Evolutionary conservation across 2,797 vertebrate species (phyloP).

Genomic region (Avahi laniger): DNA sequence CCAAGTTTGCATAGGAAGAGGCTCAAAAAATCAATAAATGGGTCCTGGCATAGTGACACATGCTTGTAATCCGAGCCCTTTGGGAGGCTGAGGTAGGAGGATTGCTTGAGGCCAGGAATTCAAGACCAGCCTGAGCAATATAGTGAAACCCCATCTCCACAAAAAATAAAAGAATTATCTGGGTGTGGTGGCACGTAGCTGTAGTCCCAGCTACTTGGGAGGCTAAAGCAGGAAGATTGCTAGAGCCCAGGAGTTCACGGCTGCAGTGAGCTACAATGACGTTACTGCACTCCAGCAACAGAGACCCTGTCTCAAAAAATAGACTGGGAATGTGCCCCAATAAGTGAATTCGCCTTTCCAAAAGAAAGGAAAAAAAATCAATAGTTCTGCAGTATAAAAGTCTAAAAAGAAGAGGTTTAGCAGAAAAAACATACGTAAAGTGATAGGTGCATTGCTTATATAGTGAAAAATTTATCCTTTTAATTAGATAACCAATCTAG

Average conservation of each 20-base stretch:
- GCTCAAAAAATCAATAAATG: neutral
- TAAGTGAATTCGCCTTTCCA: neutral
- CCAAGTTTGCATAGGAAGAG: neutral
- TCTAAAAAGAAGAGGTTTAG: neutral
- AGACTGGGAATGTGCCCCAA: neutral
- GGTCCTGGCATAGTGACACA: neutral
- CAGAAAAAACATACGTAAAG: neutral
- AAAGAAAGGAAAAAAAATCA: neutral
- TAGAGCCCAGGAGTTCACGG: neutral
- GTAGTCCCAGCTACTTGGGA: neutral
- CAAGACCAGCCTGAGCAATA: neutral
- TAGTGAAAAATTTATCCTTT: neutral
- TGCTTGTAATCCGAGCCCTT: neutral
- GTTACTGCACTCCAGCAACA: neutral
- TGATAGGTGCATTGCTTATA: neutral
- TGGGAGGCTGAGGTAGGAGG: neutral
- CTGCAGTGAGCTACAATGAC: neutral
- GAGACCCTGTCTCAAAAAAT: neutral
- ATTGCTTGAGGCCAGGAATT: neutral
- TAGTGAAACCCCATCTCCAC: neutral
- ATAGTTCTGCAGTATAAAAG: neutral
- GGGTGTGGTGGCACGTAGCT: neutral
- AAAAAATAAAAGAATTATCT: neutral
- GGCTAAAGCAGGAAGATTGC: no score
- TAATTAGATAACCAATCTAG: neutral